Percentiles rank a stretch among this genome's conserved stretches.
phyloP scores from a whole-genome alignment of 1,140 invertebrate genomes.

The Drosophila micromelanica region DNA sequence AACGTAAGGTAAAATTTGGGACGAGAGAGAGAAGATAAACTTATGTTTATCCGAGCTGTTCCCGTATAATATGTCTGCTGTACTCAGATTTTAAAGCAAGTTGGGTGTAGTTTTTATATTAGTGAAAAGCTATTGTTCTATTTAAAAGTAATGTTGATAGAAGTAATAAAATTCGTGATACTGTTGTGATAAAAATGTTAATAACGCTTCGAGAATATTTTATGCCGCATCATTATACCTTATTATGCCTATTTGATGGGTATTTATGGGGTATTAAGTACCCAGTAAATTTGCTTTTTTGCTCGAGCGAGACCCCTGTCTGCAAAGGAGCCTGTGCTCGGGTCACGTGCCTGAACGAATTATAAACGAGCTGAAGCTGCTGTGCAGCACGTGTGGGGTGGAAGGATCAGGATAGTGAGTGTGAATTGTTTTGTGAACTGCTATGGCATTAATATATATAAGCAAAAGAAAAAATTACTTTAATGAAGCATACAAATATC shows the following conservation, averaged over 20 bases:
- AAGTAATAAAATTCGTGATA: too few species aligned
- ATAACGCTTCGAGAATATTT: too few species aligned
- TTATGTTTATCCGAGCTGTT: too few species aligned
- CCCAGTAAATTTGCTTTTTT: conserved; percentile 26
- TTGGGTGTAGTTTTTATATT: too few species aligned
- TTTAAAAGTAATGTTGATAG: too few species aligned
- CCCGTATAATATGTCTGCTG: too few species aligned
- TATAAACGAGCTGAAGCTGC: conserved; percentile 8
- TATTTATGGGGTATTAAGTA: conserved; percentile 11
- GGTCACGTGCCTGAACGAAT: conserved; percentile 38
- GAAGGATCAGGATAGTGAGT: conserved; percentile 3
- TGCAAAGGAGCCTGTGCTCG: neutral
- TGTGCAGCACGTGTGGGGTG: neutral
- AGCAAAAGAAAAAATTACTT: conserved; percentile 8
- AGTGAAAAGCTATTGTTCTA: too few species aligned
- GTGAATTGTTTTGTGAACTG: conserved; percentile 16
- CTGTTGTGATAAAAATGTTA: too few species aligned
- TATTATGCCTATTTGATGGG: neutral
- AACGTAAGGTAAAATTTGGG: too few species aligned
- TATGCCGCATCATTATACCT: neutral
- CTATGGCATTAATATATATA: conserved; percentile 2
- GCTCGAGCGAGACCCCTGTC: conserved; percentile 4
- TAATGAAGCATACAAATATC: conserved; percentile 13
- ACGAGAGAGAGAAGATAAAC: too few species aligned
- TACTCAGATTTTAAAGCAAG: too few species aligned